Conservation (phyloP, 2,797 vertebrate species). For the Falco rusticolus region DNA sequence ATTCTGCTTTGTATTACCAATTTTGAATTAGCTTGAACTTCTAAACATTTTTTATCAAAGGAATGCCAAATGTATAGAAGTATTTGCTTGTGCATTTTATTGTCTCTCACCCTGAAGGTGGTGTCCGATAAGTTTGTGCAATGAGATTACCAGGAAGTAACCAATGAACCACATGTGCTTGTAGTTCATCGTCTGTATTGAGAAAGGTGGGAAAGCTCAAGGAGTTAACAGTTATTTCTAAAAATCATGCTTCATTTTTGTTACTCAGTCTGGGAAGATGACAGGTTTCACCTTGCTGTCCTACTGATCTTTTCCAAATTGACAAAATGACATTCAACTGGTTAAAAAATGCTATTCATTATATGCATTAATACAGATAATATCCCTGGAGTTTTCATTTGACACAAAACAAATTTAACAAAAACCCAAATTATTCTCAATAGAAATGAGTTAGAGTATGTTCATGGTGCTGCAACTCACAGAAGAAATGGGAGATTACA, state of each 20-base stretch:
- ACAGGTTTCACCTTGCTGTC: neutral
- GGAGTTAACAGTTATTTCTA: neutral
- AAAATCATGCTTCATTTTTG: neutral
- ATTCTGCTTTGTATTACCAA: neutral
- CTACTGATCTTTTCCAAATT: neutral
- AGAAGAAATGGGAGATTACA: neutral
- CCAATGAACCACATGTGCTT: neutral
- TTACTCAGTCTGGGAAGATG: neutral
- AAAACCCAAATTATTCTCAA: neutral
- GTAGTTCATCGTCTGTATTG: neutral
- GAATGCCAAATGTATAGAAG: neutral
- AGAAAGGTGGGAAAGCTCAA: neutral
- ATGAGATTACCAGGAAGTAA: neutral
- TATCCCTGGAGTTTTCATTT: neutral
- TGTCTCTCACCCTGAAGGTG: neutral
- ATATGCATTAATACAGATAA: neutral
- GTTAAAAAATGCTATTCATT: slow-evolving; percentile 10
- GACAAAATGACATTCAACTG: slow-evolving; percentile 10
- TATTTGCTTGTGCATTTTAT: neutral
- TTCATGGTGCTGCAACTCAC: neutral
- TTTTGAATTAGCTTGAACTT: neutral
- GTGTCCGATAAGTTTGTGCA: neutral
- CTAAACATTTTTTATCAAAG: neutral
- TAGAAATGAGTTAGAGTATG: neutral
- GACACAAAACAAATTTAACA: neutral